phyloP scores from a whole-genome alignment of 1,140 invertebrate genomes.

The Physella acuta region DNA sequence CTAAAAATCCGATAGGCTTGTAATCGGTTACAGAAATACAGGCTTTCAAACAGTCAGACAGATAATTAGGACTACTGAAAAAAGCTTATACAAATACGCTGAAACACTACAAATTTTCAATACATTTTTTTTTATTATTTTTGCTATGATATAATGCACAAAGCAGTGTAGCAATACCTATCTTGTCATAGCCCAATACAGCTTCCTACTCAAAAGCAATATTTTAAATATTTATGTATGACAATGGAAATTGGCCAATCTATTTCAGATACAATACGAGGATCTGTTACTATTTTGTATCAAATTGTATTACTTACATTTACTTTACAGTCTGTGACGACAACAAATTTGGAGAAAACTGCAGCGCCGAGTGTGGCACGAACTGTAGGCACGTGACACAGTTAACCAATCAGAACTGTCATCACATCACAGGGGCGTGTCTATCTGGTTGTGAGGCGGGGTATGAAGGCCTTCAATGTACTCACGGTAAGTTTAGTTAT shows the following conservation, averaged over 20 bases:
- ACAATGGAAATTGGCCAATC: background rate
- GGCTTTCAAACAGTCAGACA: too few species aligned
- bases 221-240: too few species aligned
- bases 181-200: too few species aligned
- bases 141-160: too few species aligned
- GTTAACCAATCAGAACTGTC: background rate
- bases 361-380: background rate
- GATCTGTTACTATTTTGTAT: background rate
- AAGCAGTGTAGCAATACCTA: too few species aligned
- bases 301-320: background rate
- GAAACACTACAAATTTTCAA: too few species aligned
- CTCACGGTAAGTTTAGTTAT: background rate
- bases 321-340: background rate
- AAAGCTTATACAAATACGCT: too few species aligned
- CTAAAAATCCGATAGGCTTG: too few species aligned
- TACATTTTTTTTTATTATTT: too few species aligned
- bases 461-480: background rate
- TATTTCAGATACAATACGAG: background rate
- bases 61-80: too few species aligned
- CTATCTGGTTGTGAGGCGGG: background rate
- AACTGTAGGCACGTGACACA: background rate
- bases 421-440: background rate
- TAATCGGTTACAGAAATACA: too few species aligned
- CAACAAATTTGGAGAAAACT: background rate
- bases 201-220: too few species aligned